These are phyloP conservation scores for Hephaestus fuliginosus DNA, from an alignment of 2,797 vertebrate genomes.

Conservation along the genomic window DNA sequence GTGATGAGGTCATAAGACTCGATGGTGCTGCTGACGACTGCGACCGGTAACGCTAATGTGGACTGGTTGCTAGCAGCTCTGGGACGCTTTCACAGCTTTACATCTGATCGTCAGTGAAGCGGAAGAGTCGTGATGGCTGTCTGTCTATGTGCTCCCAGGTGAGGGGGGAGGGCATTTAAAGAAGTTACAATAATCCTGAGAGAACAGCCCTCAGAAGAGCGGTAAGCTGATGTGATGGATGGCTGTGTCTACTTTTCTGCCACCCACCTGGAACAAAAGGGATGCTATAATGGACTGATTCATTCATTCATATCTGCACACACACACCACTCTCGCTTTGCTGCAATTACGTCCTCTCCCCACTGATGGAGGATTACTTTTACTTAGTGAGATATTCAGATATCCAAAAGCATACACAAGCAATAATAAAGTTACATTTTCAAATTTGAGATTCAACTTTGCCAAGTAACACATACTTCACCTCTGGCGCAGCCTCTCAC, in stretches of 20 bases:
- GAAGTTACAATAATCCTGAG: slow-evolving; percentile 37
- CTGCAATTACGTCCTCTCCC: too few relatives aligned
- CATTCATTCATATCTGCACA: background rate
- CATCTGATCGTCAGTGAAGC: slow-evolving; percentile 30
- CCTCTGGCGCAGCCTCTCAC: slow-evolving; percentile 15
- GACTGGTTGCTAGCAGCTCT: slow-evolving; percentile 4
- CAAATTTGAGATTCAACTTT: slow-evolving; percentile 4
- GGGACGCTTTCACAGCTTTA: slow-evolving; percentile 16
- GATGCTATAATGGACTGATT: background rate
- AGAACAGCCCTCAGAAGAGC: slow-evolving; percentile 41
- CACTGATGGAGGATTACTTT: too few relatives aligned
- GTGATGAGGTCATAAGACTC: slow-evolving; percentile 12
- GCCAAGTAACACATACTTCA: slow-evolving; percentile 8
- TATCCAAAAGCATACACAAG: background rate
- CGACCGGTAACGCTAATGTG: background rate
- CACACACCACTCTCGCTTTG: too few relatives aligned
- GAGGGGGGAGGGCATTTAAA: slow-evolving; percentile 37
- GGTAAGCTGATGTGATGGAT: slow-evolving; percentile 46
- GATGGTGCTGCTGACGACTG: slow-evolving; percentile 3
- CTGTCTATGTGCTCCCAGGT: slow-evolving; percentile 14
- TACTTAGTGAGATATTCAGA: background rate
- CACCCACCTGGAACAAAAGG: slow-evolving; percentile 12
- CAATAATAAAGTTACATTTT: background rate
- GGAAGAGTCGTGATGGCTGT: slow-evolving; percentile 19
- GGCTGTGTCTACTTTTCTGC: slow-evolving; percentile 21